Conservation (phyloP, 2,113 vertebrate genomes). For the Ictidomys tridecemlineatus region DNA sequence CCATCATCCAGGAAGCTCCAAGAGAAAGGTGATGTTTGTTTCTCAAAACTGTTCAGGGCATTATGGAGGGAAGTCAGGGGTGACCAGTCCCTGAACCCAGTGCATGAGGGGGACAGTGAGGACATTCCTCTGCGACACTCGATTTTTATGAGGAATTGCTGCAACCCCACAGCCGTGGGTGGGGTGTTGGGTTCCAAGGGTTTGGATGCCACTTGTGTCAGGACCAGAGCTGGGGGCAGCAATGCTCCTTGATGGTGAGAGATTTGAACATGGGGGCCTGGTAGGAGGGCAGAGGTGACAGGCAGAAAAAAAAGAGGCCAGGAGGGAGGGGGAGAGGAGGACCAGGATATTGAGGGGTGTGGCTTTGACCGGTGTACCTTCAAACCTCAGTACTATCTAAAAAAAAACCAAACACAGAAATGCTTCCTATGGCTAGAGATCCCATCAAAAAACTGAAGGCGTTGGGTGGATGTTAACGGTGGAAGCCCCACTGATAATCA, state of each 20-base stretch:
- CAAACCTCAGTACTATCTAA: background rate
- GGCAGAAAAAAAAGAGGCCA: background rate
- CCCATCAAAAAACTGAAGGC: background rate
- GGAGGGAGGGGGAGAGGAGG: background rate
- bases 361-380: background rate
- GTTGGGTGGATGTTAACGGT: background rate
- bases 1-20: background rate
- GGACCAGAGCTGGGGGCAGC: background rate
- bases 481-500: background rate
- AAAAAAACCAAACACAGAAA: background rate
- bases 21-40: background rate
- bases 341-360: background rate
- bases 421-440: background rate
- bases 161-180: background rate
- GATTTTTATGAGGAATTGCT: background rate
- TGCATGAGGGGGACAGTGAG: background rate
- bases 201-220: background rate
- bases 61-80: background rate
- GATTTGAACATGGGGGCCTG: accelerated
- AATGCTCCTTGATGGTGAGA: background rate
- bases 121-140: background rate
- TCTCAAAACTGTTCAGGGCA: background rate
- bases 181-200: background rate
- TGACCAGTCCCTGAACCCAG: background rate
- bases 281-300: background rate